Percentiles rank a stretch among this genome's conserved stretches.
Evolutionary conservation across 1,140 invertebrate species (phyloP).

Genomic region (Lethrus apterus): DNA sequence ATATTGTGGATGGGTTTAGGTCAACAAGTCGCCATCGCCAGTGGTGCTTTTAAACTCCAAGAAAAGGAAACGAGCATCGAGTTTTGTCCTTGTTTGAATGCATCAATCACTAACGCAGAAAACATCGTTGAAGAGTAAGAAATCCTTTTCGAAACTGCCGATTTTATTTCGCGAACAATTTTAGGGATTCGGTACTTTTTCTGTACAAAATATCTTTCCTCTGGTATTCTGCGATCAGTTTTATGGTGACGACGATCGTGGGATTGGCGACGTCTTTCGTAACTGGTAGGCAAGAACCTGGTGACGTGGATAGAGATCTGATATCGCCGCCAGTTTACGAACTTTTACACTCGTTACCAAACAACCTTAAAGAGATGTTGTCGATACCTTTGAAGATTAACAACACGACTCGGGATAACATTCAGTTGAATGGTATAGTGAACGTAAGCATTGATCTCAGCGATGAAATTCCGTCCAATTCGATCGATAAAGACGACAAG

Average conservation of each 20-base stretch:
- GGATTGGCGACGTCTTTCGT: conserved; percentile 55
- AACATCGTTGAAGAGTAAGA: neutral
- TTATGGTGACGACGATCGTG: conserved; percentile 51
- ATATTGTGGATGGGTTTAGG: conserved; percentile 70
- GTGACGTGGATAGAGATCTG: conserved; percentile 46
- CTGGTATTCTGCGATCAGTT: conserved; percentile 66
- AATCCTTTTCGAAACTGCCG: too few species aligned
- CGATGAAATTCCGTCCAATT: too few species aligned
- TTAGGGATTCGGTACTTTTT: conserved; percentile 37
- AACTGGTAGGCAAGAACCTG: conserved; percentile 50
- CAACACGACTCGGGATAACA: neutral
- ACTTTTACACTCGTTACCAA: conserved; percentile 29
- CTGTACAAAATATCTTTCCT: conserved; percentile 63
- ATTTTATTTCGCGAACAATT: neutral
- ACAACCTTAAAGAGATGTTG: conserved; percentile 19
- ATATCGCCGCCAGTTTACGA: conserved; percentile 46
- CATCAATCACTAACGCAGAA: neutral
- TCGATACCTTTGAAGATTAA: conserved; percentile 19
- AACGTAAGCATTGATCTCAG: conserved; percentile 6
- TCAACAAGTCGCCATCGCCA: conserved; percentile 53
- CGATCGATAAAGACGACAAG: neutral
- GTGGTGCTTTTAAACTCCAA: conserved; percentile 41
- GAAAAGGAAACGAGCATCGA: conserved; percentile 42
- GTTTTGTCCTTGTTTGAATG: conserved; percentile 42
- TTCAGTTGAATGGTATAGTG: conserved; percentile 10